Evolutionary conservation across 2,888 invertebrate genomes (phyloP).

Genomic region (Epistrophella euchroma): DNA sequence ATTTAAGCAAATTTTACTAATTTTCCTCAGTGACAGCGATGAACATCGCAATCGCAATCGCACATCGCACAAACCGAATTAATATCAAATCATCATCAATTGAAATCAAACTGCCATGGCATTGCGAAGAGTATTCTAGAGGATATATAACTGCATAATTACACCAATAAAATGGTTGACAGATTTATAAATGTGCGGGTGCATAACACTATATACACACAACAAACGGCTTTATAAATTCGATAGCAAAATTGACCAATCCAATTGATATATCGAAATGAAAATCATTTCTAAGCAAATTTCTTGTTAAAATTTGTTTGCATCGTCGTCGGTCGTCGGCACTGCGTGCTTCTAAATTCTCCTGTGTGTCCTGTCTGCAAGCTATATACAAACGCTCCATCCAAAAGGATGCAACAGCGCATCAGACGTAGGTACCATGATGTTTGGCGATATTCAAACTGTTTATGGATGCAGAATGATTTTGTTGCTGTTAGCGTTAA

Average conservation of each 20-base stretch:
- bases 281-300: conserved; percentile 70
- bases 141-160: neutral
- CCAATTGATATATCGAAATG: conserved; percentile 67
- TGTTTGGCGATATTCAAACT: neutral
- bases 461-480: neutral
- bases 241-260: conserved; percentile 58
- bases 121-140: conserved; percentile 2
- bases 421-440: neutral
- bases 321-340: neutral
- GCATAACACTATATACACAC: conserved; percentile 12
- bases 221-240: conserved; percentile 7
- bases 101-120: conserved; percentile 9
- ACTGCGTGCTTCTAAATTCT: neutral
- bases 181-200: conserved; percentile 41
- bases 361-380: neutral
- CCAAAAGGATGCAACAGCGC: neutral
- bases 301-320: conserved; percentile 39
- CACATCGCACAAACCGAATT: conserved; percentile 49
- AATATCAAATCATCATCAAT: conserved; percentile 61
- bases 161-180: neutral
- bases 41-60: too few species aligned
- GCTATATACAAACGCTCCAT: neutral
- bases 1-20: conserved; percentile 26
- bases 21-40: conserved; percentile 36
- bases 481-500: conserved; percentile 21